A percentile compares a stretch with the other conserved stretches of the same genome.
Conservation (phyloP, 2,888 invertebrate species). For the Girardia tigrina region DNA sequence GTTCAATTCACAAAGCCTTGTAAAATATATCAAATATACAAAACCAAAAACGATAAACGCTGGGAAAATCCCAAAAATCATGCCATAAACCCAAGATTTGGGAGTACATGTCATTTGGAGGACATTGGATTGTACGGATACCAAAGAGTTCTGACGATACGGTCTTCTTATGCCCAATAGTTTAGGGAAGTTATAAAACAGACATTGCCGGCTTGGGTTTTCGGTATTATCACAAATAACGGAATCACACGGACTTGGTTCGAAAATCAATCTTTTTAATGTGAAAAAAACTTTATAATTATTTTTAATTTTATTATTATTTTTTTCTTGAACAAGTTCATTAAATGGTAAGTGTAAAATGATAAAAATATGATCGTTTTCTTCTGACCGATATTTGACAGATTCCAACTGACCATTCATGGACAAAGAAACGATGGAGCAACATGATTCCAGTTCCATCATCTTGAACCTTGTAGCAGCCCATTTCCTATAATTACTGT, state of each 20-base stretch:
- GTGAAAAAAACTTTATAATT: not conserved
- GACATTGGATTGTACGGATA: not conserved
- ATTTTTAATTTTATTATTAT: not conserved
- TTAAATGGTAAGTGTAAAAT: not conserved
- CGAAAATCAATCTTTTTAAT: not conserved
- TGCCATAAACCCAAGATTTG: not conserved
- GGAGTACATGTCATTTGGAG: constrained; percentile 6
- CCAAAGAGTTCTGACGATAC: not conserved
- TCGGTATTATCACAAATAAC: not conserved
- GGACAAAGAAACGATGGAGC: not conserved
- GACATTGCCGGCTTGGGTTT: not conserved
- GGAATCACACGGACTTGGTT: not conserved
- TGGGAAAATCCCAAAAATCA: not conserved
- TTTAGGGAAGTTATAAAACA: not conserved
- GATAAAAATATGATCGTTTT: not conserved
- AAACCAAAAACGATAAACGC: not conserved
- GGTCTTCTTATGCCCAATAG: not conserved
- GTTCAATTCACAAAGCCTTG: not conserved
- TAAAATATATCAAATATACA: not conserved
- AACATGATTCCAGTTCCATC: not conserved
- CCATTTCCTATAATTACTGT: not conserved
- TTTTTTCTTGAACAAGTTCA: not conserved
- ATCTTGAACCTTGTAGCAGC: not conserved
- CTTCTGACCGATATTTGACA: not conserved
- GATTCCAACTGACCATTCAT: not conserved